A percentile compares a stretch with the other conserved stretches of the same genome.
phyloP scores from a whole-genome alignment of 2,113 vertebrate genomes.

The Mobula birostris region DNA sequence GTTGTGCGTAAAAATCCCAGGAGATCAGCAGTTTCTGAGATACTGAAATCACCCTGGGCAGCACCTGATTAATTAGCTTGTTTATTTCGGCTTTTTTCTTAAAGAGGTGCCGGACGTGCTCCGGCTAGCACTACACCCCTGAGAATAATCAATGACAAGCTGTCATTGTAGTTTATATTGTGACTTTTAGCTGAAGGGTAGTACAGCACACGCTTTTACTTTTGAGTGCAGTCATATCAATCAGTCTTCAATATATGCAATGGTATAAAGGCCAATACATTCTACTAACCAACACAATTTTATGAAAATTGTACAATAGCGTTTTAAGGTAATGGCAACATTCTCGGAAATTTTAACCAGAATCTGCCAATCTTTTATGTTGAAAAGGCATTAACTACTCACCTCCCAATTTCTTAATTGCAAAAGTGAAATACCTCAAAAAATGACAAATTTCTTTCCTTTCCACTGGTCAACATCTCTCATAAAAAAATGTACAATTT shows the following conservation, averaged over 20 bases:
- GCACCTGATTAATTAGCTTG: no score
- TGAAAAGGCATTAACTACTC: neutral
- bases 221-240: neutral
- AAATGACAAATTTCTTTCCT: neutral
- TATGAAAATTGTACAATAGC: neutral
- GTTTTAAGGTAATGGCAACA: constrained; percentile 12
- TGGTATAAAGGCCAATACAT: neutral
- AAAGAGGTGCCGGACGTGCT: no score
- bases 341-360: neutral
- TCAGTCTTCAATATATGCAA: neutral
- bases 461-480: neutral
- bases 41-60: no score
- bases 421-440: neutral
- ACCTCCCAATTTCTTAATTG: neutral
- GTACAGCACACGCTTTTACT: neutral
- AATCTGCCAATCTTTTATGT: neutral
- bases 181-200: neutral
- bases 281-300: neutral
- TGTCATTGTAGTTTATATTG: neutral
- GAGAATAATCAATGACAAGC: neutral
- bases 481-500: neutral
- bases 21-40: no score
- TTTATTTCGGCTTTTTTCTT: no score
- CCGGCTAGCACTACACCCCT: no score
- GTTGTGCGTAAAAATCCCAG: no score